phyloP scores from a whole-genome alignment of 2,888 invertebrate species.

The Trissonchulus sp. region DNA sequence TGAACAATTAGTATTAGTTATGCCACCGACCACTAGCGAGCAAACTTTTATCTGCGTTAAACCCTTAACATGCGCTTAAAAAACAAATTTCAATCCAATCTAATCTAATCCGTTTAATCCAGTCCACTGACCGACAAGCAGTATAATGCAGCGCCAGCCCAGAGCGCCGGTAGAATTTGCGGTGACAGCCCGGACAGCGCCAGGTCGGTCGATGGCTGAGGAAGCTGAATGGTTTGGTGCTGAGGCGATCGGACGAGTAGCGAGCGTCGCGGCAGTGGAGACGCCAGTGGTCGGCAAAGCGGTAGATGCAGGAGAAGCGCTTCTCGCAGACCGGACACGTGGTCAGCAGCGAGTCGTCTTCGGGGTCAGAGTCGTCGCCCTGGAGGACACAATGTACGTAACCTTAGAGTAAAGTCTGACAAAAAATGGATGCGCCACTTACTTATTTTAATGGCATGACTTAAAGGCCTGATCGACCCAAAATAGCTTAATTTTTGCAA shows the following conservation, averaged over 20 bases:
- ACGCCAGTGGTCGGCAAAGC: constrained; percentile 28
- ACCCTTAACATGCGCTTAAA: too few species aligned
- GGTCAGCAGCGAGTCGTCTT: constrained; percentile 5
- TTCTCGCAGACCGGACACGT: constrained; percentile 30
- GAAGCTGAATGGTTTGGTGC: neutral
- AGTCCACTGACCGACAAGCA: neutral
- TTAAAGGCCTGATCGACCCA: too few species aligned
- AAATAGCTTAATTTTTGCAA: too few species aligned
- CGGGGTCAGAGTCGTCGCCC: neutral
- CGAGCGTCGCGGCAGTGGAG: neutral
- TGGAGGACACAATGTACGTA: neutral
- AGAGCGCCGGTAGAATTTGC: neutral
- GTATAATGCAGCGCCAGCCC: neutral
- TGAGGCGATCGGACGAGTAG: neutral
- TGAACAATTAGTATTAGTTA: too few species aligned
- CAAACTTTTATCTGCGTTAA: too few species aligned
- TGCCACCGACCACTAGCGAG: too few species aligned
- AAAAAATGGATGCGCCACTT: too few species aligned
- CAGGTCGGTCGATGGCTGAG: neutral
- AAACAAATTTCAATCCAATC: too few species aligned
- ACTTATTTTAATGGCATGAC: too few species aligned
- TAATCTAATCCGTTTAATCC: too few species aligned
- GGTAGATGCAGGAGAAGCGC: constrained; percentile 24
- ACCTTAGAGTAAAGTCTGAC: too few species aligned
- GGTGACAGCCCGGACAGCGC: neutral